A percentile compares a stretch with the other conserved stretches of the same genome.
Conservation (phyloP, 2,888 invertebrate genomes). For the Kryphioiulus occultus region DNA sequence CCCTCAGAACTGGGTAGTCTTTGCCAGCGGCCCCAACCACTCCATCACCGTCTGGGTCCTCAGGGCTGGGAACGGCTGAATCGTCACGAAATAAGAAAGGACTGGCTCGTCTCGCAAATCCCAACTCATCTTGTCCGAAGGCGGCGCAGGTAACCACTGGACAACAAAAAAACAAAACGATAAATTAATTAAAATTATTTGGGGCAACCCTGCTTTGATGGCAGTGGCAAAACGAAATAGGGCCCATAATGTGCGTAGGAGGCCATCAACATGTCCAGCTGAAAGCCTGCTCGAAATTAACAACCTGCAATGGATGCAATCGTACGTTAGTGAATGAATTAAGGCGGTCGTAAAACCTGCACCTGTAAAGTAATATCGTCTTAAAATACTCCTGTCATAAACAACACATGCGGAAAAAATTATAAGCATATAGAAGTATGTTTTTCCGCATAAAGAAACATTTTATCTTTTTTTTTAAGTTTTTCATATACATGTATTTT, state of each 20-base stretch:
- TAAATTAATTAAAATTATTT: neutral
- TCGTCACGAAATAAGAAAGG: neutral
- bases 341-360: neutral
- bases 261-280: neutral
- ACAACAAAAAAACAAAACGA: neutral
- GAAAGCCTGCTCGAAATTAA: neutral
- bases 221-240: neutral
- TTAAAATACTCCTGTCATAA: neutral
- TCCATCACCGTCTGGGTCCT: slow-evolving; percentile 52
- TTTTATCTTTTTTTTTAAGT: too few species aligned
- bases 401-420: neutral
- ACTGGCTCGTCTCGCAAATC: neutral
- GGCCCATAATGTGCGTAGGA: neutral
- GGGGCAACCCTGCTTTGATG: neutral
- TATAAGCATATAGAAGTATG: too few species aligned
- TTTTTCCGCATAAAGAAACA: too few species aligned
- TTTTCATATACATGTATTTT: too few species aligned
- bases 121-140: slow-evolving; percentile 3
- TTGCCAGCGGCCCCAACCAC: slow-evolving; percentile 50
- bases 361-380: neutral
- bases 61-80: slow-evolving; percentile 45
- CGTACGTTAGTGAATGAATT: neutral
- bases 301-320: neutral
- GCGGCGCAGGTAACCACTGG: neutral
- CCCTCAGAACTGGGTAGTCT: slow-evolving; percentile 50